These are phyloP conservation scores for Podabrus alpinus DNA, from an alignment of 2,888 invertebrate genomes.

Conservation along the genomic window DNA sequence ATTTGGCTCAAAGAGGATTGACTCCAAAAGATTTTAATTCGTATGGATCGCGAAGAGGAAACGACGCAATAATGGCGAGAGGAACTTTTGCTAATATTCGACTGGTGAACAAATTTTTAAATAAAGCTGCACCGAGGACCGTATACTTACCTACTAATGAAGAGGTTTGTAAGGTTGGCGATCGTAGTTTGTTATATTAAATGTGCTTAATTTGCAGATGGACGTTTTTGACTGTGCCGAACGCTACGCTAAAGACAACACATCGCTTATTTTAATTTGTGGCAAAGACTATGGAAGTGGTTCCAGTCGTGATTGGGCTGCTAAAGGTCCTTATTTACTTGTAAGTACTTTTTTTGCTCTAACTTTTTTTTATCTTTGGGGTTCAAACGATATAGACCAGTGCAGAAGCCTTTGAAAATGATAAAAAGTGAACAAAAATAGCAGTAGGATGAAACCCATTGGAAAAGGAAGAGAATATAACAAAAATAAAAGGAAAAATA, in stretches of 20 bases:
- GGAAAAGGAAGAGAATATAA: no score
- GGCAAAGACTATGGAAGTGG: constrained; percentile 99
- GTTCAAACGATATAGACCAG: no score
- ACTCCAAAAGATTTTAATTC: constrained; percentile 96
- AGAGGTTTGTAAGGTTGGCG: constrained; percentile 58
- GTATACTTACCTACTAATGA: constrained; percentile 86
- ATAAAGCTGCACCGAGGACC: constrained; percentile 82
- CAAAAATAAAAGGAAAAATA: no score
- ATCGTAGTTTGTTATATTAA: background rate
- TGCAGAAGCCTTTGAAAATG: no score
- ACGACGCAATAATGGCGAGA: constrained; percentile 96
- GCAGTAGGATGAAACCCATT: no score
- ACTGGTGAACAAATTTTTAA: constrained; percentile 85
- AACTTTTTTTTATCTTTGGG: no score
- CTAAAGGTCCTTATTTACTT: constrained; percentile 92
- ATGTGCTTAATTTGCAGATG: constrained; percentile 61
- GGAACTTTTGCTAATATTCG: constrained; percentile 99
- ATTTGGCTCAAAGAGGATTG: constrained; percentile 72
- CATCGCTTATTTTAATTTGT: constrained; percentile 82
- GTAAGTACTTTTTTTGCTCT: constrained; percentile 58
- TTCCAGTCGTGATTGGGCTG: constrained; percentile 98
- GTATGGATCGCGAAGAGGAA: constrained; percentile 95
- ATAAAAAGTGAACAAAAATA: no score
- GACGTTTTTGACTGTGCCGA: constrained; percentile 95
- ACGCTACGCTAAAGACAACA: constrained; percentile 76